Conservation (phyloP, 2,113 vertebrate species). For the Regulus satrapa region DNA sequence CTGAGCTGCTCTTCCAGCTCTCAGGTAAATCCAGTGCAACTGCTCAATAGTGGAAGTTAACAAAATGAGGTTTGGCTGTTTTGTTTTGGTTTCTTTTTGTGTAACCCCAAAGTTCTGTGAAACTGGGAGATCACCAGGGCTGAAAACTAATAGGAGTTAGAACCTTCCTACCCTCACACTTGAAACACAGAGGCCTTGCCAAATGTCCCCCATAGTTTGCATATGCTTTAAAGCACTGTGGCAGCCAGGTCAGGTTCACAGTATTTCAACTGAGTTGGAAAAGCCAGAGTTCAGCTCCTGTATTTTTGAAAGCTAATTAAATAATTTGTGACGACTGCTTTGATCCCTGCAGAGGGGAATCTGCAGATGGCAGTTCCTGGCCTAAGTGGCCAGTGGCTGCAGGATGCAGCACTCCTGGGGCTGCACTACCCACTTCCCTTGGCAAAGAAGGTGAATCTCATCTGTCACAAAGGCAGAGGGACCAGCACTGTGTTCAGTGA, state of each 20-base stretch:
- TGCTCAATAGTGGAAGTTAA: neutral
- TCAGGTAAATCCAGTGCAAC: conserved; percentile 79
- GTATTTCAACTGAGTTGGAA: conserved; percentile 27
- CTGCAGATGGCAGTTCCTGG: conserved; percentile 41
- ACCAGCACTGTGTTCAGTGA: neutral
- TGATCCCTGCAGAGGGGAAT: neutral
- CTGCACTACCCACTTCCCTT: neutral
- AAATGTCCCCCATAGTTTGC: neutral
- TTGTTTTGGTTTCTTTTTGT: no score
- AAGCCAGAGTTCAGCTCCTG: conserved; percentile 44
- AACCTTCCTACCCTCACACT: neutral
- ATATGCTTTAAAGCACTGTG: conserved; percentile 2
- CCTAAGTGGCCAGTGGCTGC: neutral
- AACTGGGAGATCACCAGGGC: neutral
- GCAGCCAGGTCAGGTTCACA: neutral
- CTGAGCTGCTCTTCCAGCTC: conserved; percentile 94
- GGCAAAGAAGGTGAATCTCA: neutral
- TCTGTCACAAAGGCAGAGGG: neutral
- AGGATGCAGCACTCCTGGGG: neutral
- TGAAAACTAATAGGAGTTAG: neutral
- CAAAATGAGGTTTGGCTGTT: neutral
- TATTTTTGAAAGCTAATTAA: conserved; percentile 66
- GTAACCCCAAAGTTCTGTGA: neutral
- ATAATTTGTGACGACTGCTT: conserved; percentile 56
- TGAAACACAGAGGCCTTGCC: neutral